Evolutionary conservation across 2,797 vertebrate genomes (phyloP).

Genomic region (Distichodus sexfasciatus): DNA sequence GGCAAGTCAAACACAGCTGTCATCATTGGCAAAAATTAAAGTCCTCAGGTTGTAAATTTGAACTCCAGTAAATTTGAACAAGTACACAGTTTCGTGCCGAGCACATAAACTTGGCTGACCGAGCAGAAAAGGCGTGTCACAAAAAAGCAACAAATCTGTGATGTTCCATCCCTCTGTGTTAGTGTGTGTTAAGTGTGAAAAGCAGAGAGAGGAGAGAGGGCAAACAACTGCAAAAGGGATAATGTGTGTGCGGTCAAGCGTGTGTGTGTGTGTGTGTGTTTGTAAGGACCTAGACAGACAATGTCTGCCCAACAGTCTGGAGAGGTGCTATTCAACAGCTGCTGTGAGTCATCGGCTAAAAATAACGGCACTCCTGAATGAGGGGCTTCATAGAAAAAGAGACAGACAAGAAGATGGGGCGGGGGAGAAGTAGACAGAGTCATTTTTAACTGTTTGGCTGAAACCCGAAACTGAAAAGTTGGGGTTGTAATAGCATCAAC

Average conservation of each 20-base stretch:
- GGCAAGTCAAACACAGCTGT: neutral
- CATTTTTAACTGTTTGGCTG: too few species aligned
- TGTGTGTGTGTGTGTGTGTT: conserved; percentile 16
- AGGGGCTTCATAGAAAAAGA: neutral
- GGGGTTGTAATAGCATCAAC: too few species aligned
- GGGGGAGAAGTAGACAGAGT: conserved; percentile 1
- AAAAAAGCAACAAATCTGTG: neutral
- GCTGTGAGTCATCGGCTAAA: conserved; percentile 59
- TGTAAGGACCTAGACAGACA: conserved; percentile 37
- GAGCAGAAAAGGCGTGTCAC: neutral
- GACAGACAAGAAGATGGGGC: conserved; percentile 8
- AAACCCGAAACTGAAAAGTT: too few species aligned
- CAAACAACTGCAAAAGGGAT: neutral
- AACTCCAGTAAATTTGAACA: too few species aligned
- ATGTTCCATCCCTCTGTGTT: neutral
- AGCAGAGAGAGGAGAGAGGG: neutral
- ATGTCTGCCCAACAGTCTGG: conserved; percentile 42
- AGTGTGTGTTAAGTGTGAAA: neutral
- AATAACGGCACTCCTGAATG: conserved; percentile 42
- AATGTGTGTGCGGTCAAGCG: conserved; percentile 5
- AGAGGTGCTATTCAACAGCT: conserved; percentile 51
- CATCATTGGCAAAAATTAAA: neutral
- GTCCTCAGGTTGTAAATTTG: too few species aligned
- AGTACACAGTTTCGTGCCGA: neutral
- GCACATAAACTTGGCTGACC: neutral